Evolutionary conservation across 2,113 vertebrate genomes (phyloP), one percentile per base, ranked within the genome.

Genomic region (Galeopterus variegatus): DNA sequence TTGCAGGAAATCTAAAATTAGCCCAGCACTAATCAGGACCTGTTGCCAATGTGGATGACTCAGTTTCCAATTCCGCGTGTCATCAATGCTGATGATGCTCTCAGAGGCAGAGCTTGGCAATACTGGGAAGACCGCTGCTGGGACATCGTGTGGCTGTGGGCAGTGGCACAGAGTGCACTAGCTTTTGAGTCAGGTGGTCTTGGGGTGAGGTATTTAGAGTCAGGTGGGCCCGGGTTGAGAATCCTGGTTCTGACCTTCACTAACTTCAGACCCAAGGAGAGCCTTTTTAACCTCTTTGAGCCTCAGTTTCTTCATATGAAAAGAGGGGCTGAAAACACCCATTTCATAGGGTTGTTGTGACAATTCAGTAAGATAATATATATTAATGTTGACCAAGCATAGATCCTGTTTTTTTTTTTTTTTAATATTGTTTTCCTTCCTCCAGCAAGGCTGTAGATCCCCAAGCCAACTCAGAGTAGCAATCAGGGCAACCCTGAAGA

Each of bases 1-100:
- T 98, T 96, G 98, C 80, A 92, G 76, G 97, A 75, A 58, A 95
- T 95, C 93, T 98, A 97, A 98, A 98, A 97, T 95, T 97, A 98
- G 82, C 85, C 93, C 76, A 2, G 94, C 92, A 81, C 84, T 92
- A 90, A 89, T 96, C 97, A 97, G 98, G 94, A 93, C 72, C 88
- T 69, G 73, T 82, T 0, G 1, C 56, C 81, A 96, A 62, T 21
- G 3, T 0, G 8, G 83, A 94, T 80, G 96, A 95, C 90, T 97
- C 85, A 50, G 90, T 86, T 96, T 96, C 93, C 94, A 87, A 50
- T 21, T 7, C 36, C 91, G 45, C 24, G 2, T 77, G 85, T 58
- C 50, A 2, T 41, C 41, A 41, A 41, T 41, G 41, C 41, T 41
- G 41, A 41, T 41, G 41, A 41, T 23, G 21, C 58, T 45, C 69